phyloP scores from a whole-genome alignment of 2,888 invertebrate species.

The Napeogenes sylphis region DNA sequence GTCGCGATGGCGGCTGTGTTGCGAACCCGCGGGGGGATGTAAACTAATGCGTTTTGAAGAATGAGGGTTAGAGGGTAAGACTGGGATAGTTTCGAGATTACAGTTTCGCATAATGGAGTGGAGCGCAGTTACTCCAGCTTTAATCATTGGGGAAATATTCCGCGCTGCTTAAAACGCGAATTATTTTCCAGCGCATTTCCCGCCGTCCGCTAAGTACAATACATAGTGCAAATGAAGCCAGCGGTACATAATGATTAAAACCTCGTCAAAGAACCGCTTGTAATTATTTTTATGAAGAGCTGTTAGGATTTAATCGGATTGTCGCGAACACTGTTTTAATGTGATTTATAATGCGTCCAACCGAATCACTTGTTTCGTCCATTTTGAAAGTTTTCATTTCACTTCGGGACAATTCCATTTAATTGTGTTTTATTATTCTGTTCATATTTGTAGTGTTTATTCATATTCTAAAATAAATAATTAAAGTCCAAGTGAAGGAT shows the following conservation, averaged over 20 bases:
- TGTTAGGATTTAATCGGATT: constrained; percentile 26
- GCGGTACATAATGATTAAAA: constrained; percentile 32
- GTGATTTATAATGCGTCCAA: background rate
- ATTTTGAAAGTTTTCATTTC: background rate
- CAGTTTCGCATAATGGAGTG: constrained; percentile 68
- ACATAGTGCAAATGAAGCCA: constrained; percentile 27
- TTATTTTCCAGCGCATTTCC: constrained; percentile 40
- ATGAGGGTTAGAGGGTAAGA: constrained; percentile 23
- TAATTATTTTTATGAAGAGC: constrained; percentile 24
- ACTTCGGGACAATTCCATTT: background rate
- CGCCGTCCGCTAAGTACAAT: constrained; percentile 25
- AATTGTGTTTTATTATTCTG: constrained; percentile 1
- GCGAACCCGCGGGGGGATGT: constrained; percentile 29
- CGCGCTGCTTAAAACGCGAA: constrained; percentile 42
- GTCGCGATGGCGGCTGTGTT: constrained; percentile 27
- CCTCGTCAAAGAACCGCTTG: constrained; percentile 28
- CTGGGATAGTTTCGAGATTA: constrained; percentile 66
- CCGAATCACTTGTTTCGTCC: background rate
- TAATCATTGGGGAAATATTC: constrained; percentile 73
- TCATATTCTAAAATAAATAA: too few relatives aligned
- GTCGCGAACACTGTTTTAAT: constrained; percentile 6
- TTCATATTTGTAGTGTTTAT: background rate
- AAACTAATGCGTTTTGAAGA: constrained; percentile 35
- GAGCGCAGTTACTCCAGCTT: constrained; percentile 53
- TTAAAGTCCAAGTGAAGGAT: too few relatives aligned